These are phyloP conservation scores for Heliconius hortense DNA, from an alignment of 2,888 invertebrate species.

Conservation along the genomic window DNA sequence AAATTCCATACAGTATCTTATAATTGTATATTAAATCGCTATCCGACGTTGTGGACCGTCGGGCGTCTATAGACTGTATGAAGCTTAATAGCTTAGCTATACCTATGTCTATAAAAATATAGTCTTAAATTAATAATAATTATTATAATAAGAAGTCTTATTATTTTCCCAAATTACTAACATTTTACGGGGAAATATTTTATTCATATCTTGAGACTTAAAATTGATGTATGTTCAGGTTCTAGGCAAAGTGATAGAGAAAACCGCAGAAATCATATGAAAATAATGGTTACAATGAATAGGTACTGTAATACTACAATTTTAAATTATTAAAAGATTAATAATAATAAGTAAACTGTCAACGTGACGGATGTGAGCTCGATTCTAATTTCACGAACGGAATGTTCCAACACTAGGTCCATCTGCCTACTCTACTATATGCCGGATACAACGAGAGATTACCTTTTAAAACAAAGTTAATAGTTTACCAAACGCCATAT, in stretches of 20 bases:
- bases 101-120: not conserved
- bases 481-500: not conserved
- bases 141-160: not conserved
- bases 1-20: conserved; percentile 32
- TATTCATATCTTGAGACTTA: too few relatives aligned
- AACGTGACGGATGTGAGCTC: too few relatives aligned
- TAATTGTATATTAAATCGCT: conserved; percentile 31
- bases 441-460: not conserved
- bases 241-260: not conserved
- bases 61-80: conserved; percentile 1
- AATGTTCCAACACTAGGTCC: too few relatives aligned
- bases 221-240: not conserved
- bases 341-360: too few relatives aligned
- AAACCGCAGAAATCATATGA: not conserved
- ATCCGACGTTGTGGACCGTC: conserved; percentile 13
- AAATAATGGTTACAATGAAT: not conserved
- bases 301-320: not conserved
- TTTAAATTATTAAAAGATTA: not conserved
- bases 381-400: too few relatives aligned
- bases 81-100: too few relatives aligned
- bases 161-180: not conserved
- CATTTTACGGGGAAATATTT: not conserved
- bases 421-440: too few relatives aligned
- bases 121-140: not conserved
- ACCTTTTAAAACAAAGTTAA: not conserved